Percentiles rank a stretch among this genome's conserved stretches.
phyloP scores from a whole-genome alignment of 1,140 invertebrate genomes.

The Zaprionus gabonicus region DNA sequence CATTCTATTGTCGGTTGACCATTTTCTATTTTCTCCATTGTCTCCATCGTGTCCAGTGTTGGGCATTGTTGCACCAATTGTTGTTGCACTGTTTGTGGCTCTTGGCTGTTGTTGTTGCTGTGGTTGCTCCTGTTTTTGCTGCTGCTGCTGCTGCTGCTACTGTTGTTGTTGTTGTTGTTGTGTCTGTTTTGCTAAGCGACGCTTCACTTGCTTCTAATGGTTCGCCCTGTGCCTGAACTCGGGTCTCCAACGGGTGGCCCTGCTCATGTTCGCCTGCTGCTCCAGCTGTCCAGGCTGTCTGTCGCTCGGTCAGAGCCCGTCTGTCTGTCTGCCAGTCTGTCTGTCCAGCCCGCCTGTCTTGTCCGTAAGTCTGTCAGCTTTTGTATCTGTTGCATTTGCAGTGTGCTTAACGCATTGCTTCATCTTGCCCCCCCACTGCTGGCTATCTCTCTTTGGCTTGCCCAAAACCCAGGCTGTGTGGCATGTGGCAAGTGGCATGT shows the following conservation, averaged over 20 bases:
- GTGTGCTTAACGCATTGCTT: constrained; percentile 34
- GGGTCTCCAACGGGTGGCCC: background rate
- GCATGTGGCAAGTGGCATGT: constrained; percentile 25
- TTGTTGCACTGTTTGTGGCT: background rate
- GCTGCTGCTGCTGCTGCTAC: background rate
- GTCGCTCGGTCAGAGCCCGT: background rate
- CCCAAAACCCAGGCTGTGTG: constrained; percentile 3
- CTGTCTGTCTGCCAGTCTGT: background rate
- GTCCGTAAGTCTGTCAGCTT: constrained; percentile 28
- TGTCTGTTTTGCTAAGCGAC: constrained; percentile 17
- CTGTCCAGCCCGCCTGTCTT: constrained; percentile 3
- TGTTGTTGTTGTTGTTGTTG: background rate
- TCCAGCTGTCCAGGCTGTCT: constrained; percentile 12
- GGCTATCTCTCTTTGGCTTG: background rate
- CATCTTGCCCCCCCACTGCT: background rate
- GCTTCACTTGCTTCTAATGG: constrained; percentile 42
- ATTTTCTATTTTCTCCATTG: constrained; percentile 16
- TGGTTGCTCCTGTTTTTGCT: background rate
- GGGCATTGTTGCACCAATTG: constrained; percentile 4
- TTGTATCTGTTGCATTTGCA: constrained; percentile 53
- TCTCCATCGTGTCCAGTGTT: constrained; percentile 14
- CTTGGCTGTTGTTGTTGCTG: constrained; percentile 2
- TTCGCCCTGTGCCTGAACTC: constrained; percentile 7
- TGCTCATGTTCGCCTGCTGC: constrained; percentile 6
- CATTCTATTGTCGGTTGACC: constrained; percentile 3